Conservation (phyloP, 2,888 invertebrate species). For the Halictus quadricinctus region DNA sequence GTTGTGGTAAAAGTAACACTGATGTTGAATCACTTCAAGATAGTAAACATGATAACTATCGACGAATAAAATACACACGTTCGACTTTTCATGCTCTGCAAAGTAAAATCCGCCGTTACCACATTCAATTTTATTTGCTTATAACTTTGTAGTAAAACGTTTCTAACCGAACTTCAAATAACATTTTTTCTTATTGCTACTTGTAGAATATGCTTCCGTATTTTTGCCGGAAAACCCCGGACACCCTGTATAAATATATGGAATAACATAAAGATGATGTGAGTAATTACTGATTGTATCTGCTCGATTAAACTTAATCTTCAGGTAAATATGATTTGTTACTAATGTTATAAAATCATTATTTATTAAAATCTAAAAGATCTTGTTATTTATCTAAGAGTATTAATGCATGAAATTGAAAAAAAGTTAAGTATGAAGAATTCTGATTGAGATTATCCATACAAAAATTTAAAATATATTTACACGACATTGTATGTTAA, state of each 20-base stretch:
- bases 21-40: too few species aligned
- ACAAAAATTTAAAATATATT: slow-evolving; percentile 31
- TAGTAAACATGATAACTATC: too few species aligned
- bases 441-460: neutral
- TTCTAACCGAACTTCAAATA: too few species aligned
- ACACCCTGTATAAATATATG: neutral
- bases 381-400: neutral
- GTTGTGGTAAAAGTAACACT: too few species aligned
- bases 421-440: neutral
- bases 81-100: too few species aligned
- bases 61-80: too few species aligned
- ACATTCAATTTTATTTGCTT: too few species aligned
- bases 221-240: too few species aligned
- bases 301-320: neutral
- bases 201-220: too few species aligned
- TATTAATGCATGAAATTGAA: neutral
- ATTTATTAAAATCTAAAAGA: neutral
- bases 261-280: neutral
- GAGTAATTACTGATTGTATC: neutral
- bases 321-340: neutral
- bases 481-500: slow-evolving; percentile 22
- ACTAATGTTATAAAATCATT: neutral
- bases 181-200: too few species aligned
- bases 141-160: too few species aligned
- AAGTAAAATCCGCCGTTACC: too few species aligned